Conservation (phyloP, 2,888 invertebrate species). For the Noctua janthina region DNA sequence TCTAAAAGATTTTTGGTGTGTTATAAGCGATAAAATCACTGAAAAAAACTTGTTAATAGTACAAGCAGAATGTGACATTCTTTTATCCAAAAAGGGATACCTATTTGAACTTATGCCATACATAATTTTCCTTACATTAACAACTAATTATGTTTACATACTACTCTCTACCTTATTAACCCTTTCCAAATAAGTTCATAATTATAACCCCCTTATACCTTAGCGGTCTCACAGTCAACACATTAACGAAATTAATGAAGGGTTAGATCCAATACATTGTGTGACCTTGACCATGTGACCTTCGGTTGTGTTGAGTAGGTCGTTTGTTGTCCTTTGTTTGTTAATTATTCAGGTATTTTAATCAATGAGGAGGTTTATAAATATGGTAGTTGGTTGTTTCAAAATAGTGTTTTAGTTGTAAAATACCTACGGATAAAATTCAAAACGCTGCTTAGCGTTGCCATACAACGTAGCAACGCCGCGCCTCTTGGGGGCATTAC, state of each 20-base stretch:
- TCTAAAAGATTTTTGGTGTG: too few species aligned
- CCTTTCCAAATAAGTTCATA: conserved; percentile 20
- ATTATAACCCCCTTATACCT: conserved; percentile 2
- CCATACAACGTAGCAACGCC: too few species aligned
- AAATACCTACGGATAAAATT: too few species aligned
- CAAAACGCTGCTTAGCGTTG: too few species aligned
- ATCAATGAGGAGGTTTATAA: not conserved
- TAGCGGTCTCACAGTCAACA: conserved; percentile 2
- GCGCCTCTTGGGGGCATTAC: too few species aligned
- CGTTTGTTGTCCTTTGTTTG: conserved; percentile 4
- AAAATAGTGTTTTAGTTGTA: too few species aligned
- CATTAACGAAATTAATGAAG: conserved; percentile 42
- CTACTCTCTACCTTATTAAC: conserved; percentile 24
- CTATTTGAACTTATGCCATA: not conserved
- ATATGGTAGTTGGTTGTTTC: too few species aligned
- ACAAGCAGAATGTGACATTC: not conserved
- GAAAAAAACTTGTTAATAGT: too few species aligned
- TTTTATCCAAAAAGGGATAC: not conserved
- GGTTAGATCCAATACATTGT: conserved; percentile 23
- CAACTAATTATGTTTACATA: conserved; percentile 15
- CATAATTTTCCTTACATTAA: not conserved
- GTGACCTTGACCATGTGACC: conserved; percentile 32
- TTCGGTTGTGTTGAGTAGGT: conserved; percentile 13
- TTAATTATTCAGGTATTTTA: conserved; percentile 35
- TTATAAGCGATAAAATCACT: too few species aligned